phyloP scores from a whole-genome alignment of 1,140 invertebrate species.

The Lordiphosa mommai region DNA sequence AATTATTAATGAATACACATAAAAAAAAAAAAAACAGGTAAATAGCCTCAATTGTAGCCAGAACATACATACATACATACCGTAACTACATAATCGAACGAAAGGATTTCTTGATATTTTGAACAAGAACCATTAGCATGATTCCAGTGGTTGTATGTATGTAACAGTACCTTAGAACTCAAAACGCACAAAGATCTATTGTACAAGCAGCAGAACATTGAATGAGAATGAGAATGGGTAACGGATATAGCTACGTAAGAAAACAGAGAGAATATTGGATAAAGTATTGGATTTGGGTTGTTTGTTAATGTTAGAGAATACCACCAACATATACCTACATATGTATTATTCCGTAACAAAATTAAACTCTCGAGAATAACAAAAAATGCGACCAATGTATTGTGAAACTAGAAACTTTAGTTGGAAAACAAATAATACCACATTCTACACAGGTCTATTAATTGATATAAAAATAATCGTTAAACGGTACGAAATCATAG shows the following conservation, averaged over 20 bases:
- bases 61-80: slow-evolving; percentile 29
- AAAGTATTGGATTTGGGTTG: slow-evolving; percentile 11
- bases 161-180: slow-evolving; percentile 57
- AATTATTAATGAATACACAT: slow-evolving; percentile 15
- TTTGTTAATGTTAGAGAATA: slow-evolving; percentile 5
- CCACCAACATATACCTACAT: neutral
- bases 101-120: slow-evolving; percentile 52
- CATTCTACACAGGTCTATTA: too few relatives aligned
- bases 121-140: slow-evolving; percentile 51
- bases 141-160: slow-evolving; percentile 54
- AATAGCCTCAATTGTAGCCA: slow-evolving; percentile 48
- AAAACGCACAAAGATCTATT: slow-evolving; percentile 65
- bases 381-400: too few relatives aligned
- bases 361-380: too few relatives aligned
- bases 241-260: neutral
- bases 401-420: too few relatives aligned
- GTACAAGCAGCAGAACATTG: slow-evolving; percentile 33
- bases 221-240: slow-evolving; percentile 14
- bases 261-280: neutral
- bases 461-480: too few relatives aligned
- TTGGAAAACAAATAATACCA: too few relatives aligned
- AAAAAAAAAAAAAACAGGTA: slow-evolving; percentile 20
- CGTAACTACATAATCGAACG: slow-evolving; percentile 13
- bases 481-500: too few relatives aligned
- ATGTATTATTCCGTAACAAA: neutral